Percentiles rank a stretch among this genome's conserved stretches.
These are phyloP conservation scores for Bombus vancouverensis DNA, from an alignment of 1,140 invertebrate species.

Conservation along the genomic window DNA sequence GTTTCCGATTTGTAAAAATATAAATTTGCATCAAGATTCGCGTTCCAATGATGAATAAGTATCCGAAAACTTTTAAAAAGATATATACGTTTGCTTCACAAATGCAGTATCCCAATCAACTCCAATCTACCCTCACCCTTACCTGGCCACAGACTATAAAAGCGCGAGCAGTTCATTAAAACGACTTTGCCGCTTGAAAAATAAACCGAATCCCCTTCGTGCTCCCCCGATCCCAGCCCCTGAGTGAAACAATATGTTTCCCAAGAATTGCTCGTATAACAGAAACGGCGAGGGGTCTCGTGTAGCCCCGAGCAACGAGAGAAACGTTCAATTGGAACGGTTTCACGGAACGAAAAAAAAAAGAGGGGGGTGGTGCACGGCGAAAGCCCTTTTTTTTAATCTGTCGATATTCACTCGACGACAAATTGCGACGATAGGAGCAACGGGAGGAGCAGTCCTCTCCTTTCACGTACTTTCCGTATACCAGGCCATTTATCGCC, in stretches of 20 bases:
- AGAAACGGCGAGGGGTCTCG: not conserved
- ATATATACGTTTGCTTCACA: no score
- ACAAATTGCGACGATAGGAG: conserved; percentile 55
- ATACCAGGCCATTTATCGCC: conserved; percentile 46
- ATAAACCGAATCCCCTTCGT: not conserved
- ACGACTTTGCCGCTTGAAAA: not conserved
- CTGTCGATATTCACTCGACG: conserved; percentile 56
- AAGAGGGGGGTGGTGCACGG: not conserved
- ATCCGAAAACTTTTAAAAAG: no score
- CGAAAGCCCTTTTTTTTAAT: conserved; percentile 57
- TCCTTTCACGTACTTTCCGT: not conserved
- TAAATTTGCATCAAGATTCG: no score
- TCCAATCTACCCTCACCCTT: no score
- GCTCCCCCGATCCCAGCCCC: not conserved
- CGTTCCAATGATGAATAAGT: no score
- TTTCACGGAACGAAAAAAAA: conserved; percentile 9
- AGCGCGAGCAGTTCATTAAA: conserved; percentile 1
- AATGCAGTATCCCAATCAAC: no score
- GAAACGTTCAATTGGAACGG: conserved; percentile 6
- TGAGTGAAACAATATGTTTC: conserved; percentile 1
- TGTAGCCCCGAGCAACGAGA: not conserved
- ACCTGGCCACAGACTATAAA: not conserved
- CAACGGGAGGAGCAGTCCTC: not conserved
- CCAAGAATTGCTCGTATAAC: not conserved
- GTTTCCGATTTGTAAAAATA: no score